These are phyloP conservation scores for Sebastes flavidus DNA, from an alignment of 2,797 vertebrate species.

Conservation along the genomic window DNA sequence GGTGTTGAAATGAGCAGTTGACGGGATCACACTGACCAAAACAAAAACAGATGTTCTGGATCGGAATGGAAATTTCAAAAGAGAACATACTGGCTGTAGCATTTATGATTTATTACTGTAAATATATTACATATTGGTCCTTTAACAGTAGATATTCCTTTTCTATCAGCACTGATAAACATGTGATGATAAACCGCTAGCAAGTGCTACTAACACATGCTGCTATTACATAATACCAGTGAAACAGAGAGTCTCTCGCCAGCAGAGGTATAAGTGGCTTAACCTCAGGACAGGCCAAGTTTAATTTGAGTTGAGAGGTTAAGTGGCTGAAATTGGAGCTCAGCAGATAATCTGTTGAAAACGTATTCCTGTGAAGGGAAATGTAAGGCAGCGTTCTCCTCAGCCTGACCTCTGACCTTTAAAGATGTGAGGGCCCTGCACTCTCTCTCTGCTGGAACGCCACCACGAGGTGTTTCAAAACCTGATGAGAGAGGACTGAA, in stretches of 20 bases:
- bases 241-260: neutral
- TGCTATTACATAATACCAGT: neutral
- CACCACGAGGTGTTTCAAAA: neutral
- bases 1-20: too few species aligned
- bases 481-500: neutral
- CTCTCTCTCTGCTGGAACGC: neutral
- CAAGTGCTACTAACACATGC: neutral
- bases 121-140: too few species aligned
- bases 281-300: conserved; percentile 30
- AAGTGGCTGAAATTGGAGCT: conserved; percentile 52
- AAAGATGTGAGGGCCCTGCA: neutral
- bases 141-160: neutral
- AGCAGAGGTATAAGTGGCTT: conserved; percentile 46
- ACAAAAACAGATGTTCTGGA: too few species aligned
- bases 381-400: conserved; percentile 5
- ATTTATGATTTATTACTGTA: neutral
- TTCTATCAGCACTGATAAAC: neutral
- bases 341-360: conserved; percentile 51
- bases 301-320: conserved; percentile 53
- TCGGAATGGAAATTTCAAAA: too few species aligned
- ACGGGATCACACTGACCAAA: too few species aligned
- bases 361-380: conserved; percentile 12
- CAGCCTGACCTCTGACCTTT: conserved; percentile 23
- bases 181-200: neutral
- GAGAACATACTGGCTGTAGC: too few species aligned